These are phyloP conservation scores for Zoroaster sp. DNA, from an alignment of 53 echinoderm and acorn worm species.

Conservation along the genomic window DNA sequence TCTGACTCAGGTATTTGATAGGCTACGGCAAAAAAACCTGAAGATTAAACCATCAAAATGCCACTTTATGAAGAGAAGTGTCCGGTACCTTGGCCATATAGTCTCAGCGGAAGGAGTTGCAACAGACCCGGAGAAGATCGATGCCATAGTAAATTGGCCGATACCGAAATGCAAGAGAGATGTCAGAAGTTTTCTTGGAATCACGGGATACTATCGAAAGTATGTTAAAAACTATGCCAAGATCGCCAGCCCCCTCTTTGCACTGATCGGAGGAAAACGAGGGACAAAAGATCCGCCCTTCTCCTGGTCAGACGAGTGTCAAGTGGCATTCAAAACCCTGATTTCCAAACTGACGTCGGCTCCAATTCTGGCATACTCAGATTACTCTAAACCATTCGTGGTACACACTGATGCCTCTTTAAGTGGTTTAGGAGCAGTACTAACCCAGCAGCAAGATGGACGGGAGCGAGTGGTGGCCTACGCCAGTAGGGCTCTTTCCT, in stretches of 20 bases:
- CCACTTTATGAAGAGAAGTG: not conserved
- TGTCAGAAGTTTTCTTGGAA: constrained; percentile 45
- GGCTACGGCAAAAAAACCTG: constrained; percentile 11
- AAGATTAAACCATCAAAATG: constrained; percentile 38
- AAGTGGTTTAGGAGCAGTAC: constrained; percentile 45
- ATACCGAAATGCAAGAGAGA: constrained; percentile 35
- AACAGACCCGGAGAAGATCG: constrained; percentile 18
- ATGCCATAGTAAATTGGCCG: constrained; percentile 24
- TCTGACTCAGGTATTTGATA: not conserved
- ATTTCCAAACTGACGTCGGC: not conserved
- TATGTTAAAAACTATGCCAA: constrained; percentile 29
- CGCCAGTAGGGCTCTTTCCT: not conserved
- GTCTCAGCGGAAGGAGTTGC: constrained; percentile 17
- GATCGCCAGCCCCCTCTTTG: constrained; percentile 38
- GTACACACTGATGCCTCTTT: constrained; percentile 56
- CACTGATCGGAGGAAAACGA: constrained; percentile 23
- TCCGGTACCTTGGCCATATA: constrained; percentile 36
- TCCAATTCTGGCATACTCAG: constrained; percentile 46
- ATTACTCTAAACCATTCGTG: constrained; percentile 21
- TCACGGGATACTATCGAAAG: constrained; percentile 49
- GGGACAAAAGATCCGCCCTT: not conserved
- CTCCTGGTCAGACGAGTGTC: constrained; percentile 21
- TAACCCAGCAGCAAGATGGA: constrained; percentile 25
- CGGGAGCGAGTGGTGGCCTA: constrained; percentile 26
- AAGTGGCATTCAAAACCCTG: constrained; percentile 14